A percentile compares a stretch with the other conserved stretches of the same genome.
Conservation (phyloP, 2,888 invertebrate genomes). For the Dorcus parallelipipedus region DNA sequence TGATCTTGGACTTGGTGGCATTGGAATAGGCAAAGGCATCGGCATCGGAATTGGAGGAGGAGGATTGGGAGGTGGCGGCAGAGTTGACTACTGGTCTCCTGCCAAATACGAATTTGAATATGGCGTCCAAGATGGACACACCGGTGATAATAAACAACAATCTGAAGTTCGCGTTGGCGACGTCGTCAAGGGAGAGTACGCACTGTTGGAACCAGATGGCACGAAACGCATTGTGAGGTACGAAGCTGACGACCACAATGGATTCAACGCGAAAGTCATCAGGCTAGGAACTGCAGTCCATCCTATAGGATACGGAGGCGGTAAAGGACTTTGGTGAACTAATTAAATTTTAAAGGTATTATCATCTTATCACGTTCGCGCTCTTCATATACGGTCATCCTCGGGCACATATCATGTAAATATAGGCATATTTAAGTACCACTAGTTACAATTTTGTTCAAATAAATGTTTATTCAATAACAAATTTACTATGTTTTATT, state of each 20-base stretch:
- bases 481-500: neutral
- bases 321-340: neutral
- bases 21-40: neutral
- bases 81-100: constrained; percentile 34
- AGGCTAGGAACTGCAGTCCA: constrained; percentile 13
- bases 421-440: neutral
- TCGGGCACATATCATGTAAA: neutral
- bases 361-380: no score
- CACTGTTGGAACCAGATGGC: constrained; percentile 48
- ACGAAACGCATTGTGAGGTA: constrained; percentile 46
- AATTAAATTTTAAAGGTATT: no score
- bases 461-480: neutral
- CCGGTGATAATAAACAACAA: constrained; percentile 49
- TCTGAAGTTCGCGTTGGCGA: constrained; percentile 46
- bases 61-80: neutral
- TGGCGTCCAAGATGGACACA: constrained; percentile 46
- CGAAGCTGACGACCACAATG: constrained; percentile 45
- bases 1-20: no score
- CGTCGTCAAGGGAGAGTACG: constrained; percentile 45
- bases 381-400: no score
- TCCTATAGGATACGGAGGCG: neutral
- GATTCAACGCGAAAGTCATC: constrained; percentile 42
- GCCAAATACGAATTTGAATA: constrained; percentile 48
- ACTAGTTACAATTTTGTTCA: neutral
- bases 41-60: constrained; percentile 2